These are phyloP conservation scores for Pissodes strobi DNA, from an alignment of 1,140 invertebrate species.

Conservation along the genomic window DNA sequence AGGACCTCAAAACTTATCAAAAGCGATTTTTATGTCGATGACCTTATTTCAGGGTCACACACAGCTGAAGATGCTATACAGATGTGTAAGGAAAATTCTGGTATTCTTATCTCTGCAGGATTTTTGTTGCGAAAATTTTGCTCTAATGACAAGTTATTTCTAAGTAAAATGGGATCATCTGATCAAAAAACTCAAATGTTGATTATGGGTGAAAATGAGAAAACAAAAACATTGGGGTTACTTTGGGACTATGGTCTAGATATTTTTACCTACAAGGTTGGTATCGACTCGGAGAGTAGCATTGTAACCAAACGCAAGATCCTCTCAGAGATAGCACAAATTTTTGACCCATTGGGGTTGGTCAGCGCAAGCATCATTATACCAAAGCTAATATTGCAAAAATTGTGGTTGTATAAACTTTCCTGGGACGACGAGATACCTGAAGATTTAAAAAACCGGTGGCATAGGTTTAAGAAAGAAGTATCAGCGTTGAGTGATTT, in stretches of 20 bases:
- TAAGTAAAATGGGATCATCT: constrained; percentile 31
- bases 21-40: constrained; percentile 57
- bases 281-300: constrained; percentile 37
- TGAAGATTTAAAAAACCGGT: not conserved
- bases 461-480: not conserved
- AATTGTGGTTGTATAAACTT: constrained; percentile 12
- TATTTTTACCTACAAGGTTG: constrained; percentile 42
- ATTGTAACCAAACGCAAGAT: constrained; percentile 49
- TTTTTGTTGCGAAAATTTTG: constrained; percentile 44
- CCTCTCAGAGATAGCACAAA: constrained; percentile 47
- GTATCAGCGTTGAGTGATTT: not conserved
- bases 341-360: constrained; percentile 59
- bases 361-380: constrained; percentile 48
- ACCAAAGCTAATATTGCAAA: constrained; percentile 21
- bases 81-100: constrained; percentile 31
- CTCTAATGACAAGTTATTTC: constrained; percentile 27
- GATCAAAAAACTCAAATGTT: constrained; percentile 45
- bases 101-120: constrained; percentile 31
- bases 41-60: constrained; percentile 53
- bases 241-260: constrained; percentile 49
- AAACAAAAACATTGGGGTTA: too few relatives aligned
- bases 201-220: too few relatives aligned
- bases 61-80: constrained; percentile 27
- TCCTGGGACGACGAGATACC: constrained; percentile 1
- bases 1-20: constrained; percentile 39